phyloP scores from a whole-genome alignment of 2,888 invertebrate species.

The Lottia scabra region DNA sequence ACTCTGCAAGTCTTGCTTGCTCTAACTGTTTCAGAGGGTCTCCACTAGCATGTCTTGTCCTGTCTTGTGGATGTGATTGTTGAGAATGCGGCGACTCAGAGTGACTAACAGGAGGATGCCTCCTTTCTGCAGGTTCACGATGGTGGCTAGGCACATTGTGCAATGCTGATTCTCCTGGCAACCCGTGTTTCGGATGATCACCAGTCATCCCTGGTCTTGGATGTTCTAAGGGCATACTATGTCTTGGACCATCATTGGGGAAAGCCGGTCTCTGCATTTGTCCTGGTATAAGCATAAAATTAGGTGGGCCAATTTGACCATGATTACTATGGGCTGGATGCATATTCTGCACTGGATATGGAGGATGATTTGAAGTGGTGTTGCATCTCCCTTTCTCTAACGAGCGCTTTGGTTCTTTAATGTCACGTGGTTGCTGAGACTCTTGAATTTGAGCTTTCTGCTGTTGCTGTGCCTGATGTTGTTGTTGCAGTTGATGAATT shows the following conservation, averaged over 20 bases:
- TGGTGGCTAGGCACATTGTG: neutral
- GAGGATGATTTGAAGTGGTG: neutral
- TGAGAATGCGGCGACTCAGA: neutral
- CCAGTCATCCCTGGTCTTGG: conserved; percentile 6
- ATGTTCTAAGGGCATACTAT: neutral
- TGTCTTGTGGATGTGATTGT: neutral
- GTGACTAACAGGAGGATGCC: neutral
- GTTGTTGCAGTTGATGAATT: conserved; percentile 29
- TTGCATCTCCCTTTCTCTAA: neutral
- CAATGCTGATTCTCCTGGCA: neutral
- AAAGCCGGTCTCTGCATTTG: neutral
- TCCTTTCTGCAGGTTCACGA: neutral
- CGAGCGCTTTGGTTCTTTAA: neutral
- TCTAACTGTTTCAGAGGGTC: neutral
- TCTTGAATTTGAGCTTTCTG: conserved; percentile 14
- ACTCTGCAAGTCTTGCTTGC: conserved; percentile 9
- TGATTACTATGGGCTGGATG: neutral
- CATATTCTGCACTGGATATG: neutral
- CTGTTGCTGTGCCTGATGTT: conserved; percentile 9
- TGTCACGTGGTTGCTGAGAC: conserved; percentile 5
- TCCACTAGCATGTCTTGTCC: neutral
- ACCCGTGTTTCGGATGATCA: neutral
- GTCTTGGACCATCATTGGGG: neutral
- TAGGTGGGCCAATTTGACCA: neutral
- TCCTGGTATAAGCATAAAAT: neutral